Percentiles rank a stretch among this genome's conserved stretches.
phyloP scores from a whole-genome alignment of 2,797 vertebrate genomes.

The Valencia hispanica region DNA sequence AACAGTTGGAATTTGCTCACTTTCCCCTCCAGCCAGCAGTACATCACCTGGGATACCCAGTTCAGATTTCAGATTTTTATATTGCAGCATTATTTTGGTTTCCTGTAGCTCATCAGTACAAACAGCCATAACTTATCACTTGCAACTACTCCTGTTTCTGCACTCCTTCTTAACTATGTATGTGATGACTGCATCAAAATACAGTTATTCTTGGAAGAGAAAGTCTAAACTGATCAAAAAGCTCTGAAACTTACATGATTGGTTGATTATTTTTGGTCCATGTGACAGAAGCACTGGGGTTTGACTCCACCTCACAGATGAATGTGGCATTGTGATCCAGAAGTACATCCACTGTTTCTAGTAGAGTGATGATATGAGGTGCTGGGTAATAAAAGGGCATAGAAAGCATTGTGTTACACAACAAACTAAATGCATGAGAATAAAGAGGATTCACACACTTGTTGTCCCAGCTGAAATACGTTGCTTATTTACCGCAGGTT shows the following conservation, averaged over 20 bases:
- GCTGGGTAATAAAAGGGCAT: conserved; percentile 70
- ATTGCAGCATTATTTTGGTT: background rate
- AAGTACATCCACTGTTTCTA: conserved; percentile 91
- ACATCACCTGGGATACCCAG: background rate
- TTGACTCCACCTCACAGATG: conserved; percentile 94
- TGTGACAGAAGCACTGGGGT: conserved; percentile 88
- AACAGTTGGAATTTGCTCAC: background rate
- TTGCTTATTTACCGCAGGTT: background rate
- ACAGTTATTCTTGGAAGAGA: background rate
- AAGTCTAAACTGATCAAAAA: background rate
- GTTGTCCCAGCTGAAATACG: background rate
- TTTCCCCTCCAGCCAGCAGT: background rate
- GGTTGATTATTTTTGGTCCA: conserved; percentile 97
- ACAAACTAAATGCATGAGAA: background rate
- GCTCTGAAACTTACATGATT: conserved; percentile 85
- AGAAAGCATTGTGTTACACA: conserved; percentile 6
- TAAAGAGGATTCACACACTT: background rate
- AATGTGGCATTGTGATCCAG: conserved; percentile 94
- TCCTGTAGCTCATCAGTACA: background rate
- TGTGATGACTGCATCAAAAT: too few relatives aligned
- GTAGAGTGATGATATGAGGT: conserved; percentile 88
- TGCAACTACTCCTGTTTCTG: background rate
- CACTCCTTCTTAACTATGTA: background rate
- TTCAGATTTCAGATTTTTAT: background rate
- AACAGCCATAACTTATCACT: background rate